Evolutionary conservation across 2,888 invertebrate species (phyloP), one percentile per base, ranked within the genome.

Genomic region (Apoda limacodes): DNA sequence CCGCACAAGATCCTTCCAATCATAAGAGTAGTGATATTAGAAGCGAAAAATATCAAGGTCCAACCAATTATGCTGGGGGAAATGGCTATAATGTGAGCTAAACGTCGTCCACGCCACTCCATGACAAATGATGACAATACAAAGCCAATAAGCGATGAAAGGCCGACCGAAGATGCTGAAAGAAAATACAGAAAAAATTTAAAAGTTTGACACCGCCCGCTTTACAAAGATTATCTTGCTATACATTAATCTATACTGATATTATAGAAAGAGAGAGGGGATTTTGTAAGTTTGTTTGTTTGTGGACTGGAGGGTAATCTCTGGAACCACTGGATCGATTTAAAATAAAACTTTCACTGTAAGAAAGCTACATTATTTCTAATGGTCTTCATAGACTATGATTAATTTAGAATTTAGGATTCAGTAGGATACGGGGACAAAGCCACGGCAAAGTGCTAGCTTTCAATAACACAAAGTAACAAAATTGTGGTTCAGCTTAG

Each of bases 31-130:
- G 52, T 28, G 4, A 65, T 36, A 19, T 46, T 42, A 0, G 43
- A 32, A 1, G 64, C 55, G 11, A 51, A 45, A 40, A 53, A 63
- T 9, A 64, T 53, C 3, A 57, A 35, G 1, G 56, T 7, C 62
- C 65, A 68, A 3, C 65, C 65, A 0, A 52, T 5, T 1, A 59
- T 39, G 1, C 52, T 63, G 0, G 71, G 70, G 2, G 60, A n/a
- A 0, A 68, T 40, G 1, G 54, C 46, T 1, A 61, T 20, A 1
- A 37, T 46, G 10, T 60, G 60, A 1, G 66, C 44, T 10, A 46
- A 17, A 31, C 42, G 52, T 10, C 69, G 42, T 1, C 69, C 69
- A 20, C 42, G 57, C 6, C 39, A 26, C 9, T 56, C 55, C 67
- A 70, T 67, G 2, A 62, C 36, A 6, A 54, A 32, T 3, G 62